Percentiles rank a stretch among this genome's conserved stretches.
These are phyloP conservation scores for Heloderma charlesbogerti DNA, from an alignment of 2,113 vertebrate genomes.

Conservation along the genomic window DNA sequence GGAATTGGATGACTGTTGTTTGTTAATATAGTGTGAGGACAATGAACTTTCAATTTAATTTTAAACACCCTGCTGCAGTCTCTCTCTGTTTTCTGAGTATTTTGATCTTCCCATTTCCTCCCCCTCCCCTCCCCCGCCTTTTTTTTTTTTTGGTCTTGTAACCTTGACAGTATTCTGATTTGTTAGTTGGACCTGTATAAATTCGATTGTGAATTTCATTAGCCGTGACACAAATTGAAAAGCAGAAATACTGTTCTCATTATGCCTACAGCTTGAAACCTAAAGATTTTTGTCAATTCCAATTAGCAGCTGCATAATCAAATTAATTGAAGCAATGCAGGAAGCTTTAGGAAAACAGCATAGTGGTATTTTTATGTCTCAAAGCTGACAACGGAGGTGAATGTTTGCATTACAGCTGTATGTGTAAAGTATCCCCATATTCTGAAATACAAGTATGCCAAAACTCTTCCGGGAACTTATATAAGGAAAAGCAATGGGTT, in stretches of 20 bases:
- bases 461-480: neutral
- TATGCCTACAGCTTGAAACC: conserved; percentile 5
- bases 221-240: neutral
- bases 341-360: neutral
- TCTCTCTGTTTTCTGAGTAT: neutral
- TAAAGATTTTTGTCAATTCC: conserved; percentile 1
- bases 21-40: neutral
- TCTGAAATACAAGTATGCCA: neutral
- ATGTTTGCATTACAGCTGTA: neutral
- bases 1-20: neutral
- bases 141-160: neutral
- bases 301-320: neutral
- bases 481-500: neutral
- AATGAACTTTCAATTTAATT: neutral
- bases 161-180: neutral
- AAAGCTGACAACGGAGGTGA: neutral
- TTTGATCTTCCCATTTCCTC: neutral
- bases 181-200: neutral
- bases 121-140: no score
- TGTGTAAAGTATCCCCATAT: neutral
- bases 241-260: neutral
- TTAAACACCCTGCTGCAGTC: neutral
- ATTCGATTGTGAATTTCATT: neutral
- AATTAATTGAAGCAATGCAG: neutral
- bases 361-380: neutral